Evolutionary conservation across 2,113 vertebrate species (phyloP), one percentile per base, ranked within the genome.

Genomic region (Mormyrus lacerda): DNA sequence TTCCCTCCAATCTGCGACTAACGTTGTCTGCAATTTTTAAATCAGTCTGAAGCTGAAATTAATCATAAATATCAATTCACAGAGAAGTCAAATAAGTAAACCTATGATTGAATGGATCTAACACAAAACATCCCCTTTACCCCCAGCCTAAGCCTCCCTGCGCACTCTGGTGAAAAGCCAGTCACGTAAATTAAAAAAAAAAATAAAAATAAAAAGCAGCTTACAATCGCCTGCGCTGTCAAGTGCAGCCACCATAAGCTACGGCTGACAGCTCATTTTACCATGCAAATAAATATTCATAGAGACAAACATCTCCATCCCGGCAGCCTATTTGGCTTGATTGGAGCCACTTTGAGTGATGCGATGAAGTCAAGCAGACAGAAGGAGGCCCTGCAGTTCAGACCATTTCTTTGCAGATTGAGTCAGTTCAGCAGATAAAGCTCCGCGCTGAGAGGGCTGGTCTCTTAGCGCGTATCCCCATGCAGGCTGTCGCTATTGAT

Each of bases 271-370:
- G 47, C 45, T 31, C 47, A 86, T 51, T 31, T 51, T 53, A 47
- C 47, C 85, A 87, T 39, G 27, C 86, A 87, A 87, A 87, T 87
- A 53, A 87, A 87, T 87, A 58, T 87, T 58, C 86, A 61, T 58
- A 21, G 35, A 42, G 86, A 87, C 35, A 58, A 35, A 87, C 50
- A 58, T 58, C 50, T 35, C 53, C 35, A 87, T 87, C 53, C 51
- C 35, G 1, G 35, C 3, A 35, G 50, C 24, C 51, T 51, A 86
- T 86, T 86, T 86, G 21, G 45, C 85, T 51, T 51, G 45, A 86
- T 51, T 50, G 85, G 48, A 86, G 47, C 27, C 27, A 31, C 35
- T 87, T 87, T 58, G 86, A 87, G 27, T 87, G 51, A 55, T 55
- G 86, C 24, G 35, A 87, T 87, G 86, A 42, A 87, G 51, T 55